Evolutionary conservation across 2,888 invertebrate species (phyloP).

Genomic region (Dorcus parallelipipedus): DNA sequence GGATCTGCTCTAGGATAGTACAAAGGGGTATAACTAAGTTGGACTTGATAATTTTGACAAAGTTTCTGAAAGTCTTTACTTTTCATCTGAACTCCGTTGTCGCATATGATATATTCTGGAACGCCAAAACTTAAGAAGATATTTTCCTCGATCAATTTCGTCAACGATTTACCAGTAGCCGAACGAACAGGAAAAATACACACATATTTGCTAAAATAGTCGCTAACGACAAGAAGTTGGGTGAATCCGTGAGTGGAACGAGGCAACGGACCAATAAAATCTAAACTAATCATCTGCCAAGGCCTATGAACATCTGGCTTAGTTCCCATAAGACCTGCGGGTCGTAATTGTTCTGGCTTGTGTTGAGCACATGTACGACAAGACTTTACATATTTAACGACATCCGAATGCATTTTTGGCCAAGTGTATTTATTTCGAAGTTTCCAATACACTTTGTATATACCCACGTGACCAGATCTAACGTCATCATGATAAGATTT

Average conservation of each 20-base stretch:
- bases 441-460: constrained; percentile 24
- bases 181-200: not conserved
- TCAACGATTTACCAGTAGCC: constrained; percentile 2
- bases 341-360: not conserved
- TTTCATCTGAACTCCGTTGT: constrained; percentile 14
- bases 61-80: constrained; percentile 5
- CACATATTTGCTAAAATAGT: not conserved
- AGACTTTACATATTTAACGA: constrained; percentile 27
- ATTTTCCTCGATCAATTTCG: constrained; percentile 9
- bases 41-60: no score
- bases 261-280: constrained; percentile 1
- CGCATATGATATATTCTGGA: constrained; percentile 8
- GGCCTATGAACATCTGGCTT: not conserved
- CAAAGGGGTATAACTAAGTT: no score
- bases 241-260: not conserved
- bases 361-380: not conserved
- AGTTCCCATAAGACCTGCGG: not conserved
- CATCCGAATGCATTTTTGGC: constrained; percentile 31
- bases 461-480: constrained; percentile 30
- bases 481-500: constrained; percentile 18
- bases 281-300: not conserved
- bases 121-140: constrained; percentile 15
- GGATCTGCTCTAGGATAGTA: no score
- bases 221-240: not conserved
- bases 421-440: constrained; percentile 27